These are phyloP conservation scores for Neostethus bicornis DNA, from an alignment of 2,797 vertebrate genomes.

Conservation along the genomic window DNA sequence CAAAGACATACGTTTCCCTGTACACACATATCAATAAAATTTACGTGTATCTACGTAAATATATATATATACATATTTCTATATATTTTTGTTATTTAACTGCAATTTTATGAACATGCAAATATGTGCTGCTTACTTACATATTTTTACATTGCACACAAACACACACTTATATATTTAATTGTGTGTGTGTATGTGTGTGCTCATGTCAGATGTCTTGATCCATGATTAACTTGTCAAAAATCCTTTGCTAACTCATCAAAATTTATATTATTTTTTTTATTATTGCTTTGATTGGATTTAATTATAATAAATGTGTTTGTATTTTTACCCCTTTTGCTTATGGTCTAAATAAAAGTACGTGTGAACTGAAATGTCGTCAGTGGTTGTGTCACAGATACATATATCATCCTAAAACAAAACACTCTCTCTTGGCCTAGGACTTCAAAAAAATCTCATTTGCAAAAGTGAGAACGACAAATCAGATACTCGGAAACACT, in stretches of 20 bases:
- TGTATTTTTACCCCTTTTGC: slow-evolving; percentile 13
- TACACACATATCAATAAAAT: too few species aligned
- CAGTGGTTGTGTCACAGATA: slow-evolving; percentile 48
- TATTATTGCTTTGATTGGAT: slow-evolving; percentile 9
- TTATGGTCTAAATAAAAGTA: slow-evolving; percentile 38
- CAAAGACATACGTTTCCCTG: too few species aligned
- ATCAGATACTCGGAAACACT: slow-evolving; percentile 32
- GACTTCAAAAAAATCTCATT: not conserved
- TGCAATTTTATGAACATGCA: too few species aligned
- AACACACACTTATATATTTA: too few species aligned
- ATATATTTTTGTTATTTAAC: too few species aligned
- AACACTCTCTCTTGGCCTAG: slow-evolving; percentile 12
- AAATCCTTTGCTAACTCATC: not conserved
- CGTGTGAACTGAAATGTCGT: slow-evolving; percentile 28
- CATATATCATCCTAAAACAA: slow-evolving; percentile 10
- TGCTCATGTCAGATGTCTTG: slow-evolving; percentile 2
- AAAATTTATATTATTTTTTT: not conserved
- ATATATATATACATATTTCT: too few species aligned
- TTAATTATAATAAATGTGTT: slow-evolving; percentile 3
- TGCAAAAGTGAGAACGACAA: slow-evolving; percentile 32
- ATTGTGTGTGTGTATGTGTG: too few species aligned
- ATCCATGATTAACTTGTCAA: not conserved
- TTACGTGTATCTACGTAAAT: too few species aligned
- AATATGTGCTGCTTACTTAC: too few species aligned
- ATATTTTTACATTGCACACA: slow-evolving; percentile 10